Percentiles rank a stretch among this genome's conserved stretches.
Conservation (phyloP, 2,888 invertebrate genomes). For the Globia sparganii region DNA sequence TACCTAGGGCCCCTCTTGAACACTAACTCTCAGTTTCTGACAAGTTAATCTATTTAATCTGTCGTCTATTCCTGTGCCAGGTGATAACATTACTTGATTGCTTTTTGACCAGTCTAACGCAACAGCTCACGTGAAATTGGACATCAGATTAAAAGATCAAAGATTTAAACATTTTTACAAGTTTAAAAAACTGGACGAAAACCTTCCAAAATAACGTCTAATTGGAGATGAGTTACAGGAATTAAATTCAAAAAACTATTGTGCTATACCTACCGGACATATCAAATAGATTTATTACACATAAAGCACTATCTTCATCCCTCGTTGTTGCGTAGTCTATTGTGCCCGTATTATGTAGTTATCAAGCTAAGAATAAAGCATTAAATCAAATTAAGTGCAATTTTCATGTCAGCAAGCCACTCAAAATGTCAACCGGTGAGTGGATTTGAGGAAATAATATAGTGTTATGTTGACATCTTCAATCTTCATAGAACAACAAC, state of each 20-base stretch:
- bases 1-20: slow-evolving; percentile 6
- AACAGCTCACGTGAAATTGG: not conserved
- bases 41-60: slow-evolving; percentile 30
- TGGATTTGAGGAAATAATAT: slow-evolving; percentile 49
- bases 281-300: slow-evolving; percentile 25
- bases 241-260: not conserved
- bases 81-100: slow-evolving; percentile 1
- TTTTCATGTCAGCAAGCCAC: slow-evolving; percentile 76
- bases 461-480: slow-evolving; percentile 51
- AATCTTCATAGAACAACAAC: slow-evolving; percentile 45
- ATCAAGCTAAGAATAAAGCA: slow-evolving; percentile 64
- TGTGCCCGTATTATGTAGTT: slow-evolving; percentile 58
- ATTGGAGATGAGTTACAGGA: not conserved
- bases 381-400: slow-evolving; percentile 66
- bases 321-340: slow-evolving; percentile 37
- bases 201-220: not conserved
- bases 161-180: not conserved
- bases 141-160: not conserved
- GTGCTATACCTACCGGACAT: slow-evolving; percentile 1
- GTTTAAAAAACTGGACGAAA: not conserved
- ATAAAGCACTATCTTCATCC: slow-evolving; percentile 28
- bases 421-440: slow-evolving; percentile 71
- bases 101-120: not conserved
- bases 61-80: not conserved
- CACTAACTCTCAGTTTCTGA: slow-evolving; percentile 19